phyloP scores from a whole-genome alignment of 2,113 vertebrate genomes.

The Cololabis saira region DNA sequence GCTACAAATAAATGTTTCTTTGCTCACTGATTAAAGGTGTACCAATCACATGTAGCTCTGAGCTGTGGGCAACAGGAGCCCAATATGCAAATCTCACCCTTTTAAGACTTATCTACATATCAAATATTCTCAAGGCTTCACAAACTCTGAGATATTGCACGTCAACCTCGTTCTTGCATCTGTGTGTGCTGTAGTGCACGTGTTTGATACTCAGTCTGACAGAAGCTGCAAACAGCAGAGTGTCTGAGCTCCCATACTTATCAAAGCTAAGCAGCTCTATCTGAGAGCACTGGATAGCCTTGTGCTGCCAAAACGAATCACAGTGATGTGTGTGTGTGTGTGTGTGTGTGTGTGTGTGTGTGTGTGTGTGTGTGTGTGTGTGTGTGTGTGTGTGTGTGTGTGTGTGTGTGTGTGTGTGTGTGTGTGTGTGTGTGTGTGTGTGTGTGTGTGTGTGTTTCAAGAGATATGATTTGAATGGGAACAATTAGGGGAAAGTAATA shows the following conservation, averaged over 20 bases:
- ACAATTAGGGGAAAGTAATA: conserved; percentile 26
- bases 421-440: too few species aligned
- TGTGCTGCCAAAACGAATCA: conserved; percentile 73
- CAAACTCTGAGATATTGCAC: conserved; percentile 55
- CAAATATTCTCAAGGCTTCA: conserved; percentile 76
- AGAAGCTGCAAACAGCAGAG: conserved; percentile 72
- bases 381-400: too few species aligned
- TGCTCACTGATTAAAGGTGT: conserved; percentile 80
- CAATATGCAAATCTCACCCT: conserved; percentile 80
- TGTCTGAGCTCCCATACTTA: conserved; percentile 79
- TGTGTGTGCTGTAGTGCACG: conserved; percentile 21
- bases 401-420: too few species aligned
- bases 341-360: too few species aligned
- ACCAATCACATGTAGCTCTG: conserved; percentile 75
- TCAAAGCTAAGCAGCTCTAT: conserved; percentile 83
- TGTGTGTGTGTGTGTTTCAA: conserved; percentile 20
- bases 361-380: too few species aligned
- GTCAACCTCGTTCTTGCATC: conserved; percentile 43
- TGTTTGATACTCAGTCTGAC: conserved; percentile 53
- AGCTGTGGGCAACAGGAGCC: conserved; percentile 68
- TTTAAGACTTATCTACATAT: conserved; percentile 82
- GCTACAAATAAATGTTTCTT: conserved; percentile 78
- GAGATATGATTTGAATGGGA: conserved; percentile 16
- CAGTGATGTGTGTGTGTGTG: conserved; percentile 43
- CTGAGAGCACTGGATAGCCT: conserved; percentile 72